A percentile compares a stretch with the other conserved stretches of the same genome.
phyloP scores from a whole-genome alignment of 1,140 invertebrate genomes.

The Mylabris phalerata region DNA sequence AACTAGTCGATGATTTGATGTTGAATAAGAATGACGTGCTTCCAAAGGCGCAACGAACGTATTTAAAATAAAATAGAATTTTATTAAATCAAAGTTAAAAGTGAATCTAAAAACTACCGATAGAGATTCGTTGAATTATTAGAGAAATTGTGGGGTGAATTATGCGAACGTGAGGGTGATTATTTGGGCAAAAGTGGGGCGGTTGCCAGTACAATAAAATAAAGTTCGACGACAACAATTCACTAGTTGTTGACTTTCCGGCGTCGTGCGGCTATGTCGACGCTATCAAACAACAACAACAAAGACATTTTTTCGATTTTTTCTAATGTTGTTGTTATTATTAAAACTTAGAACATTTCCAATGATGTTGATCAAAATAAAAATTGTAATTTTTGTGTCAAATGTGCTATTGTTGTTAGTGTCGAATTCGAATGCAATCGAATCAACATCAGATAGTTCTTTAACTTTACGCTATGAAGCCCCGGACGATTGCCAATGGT shows the following conservation, averaged over 20 bases:
- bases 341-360: not conserved
- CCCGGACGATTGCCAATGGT: conserved; percentile 76
- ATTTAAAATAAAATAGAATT: too few species aligned
- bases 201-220: not conserved
- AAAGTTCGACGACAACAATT: not conserved
- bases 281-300: too few species aligned
- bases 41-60: too few species aligned
- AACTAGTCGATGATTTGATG: conserved; percentile 18
- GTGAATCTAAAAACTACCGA: too few species aligned
- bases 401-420: not conserved
- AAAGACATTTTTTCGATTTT: not conserved
- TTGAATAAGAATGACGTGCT: conserved; percentile 1
- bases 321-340: not conserved
- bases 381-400: not conserved
- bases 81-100: too few species aligned
- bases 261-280: too few species aligned
- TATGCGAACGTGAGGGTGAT: too few species aligned
- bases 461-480: conserved; percentile 65
- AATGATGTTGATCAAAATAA: not conserved
- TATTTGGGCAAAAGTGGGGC: too few species aligned
- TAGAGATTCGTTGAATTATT: too few species aligned
- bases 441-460: conserved; percentile 27
- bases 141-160: too few species aligned
- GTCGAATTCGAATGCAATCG: not conserved
- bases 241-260: not conserved